Conservation (phyloP, 1,140 invertebrate genomes). For the Bombus balteatus region DNA sequence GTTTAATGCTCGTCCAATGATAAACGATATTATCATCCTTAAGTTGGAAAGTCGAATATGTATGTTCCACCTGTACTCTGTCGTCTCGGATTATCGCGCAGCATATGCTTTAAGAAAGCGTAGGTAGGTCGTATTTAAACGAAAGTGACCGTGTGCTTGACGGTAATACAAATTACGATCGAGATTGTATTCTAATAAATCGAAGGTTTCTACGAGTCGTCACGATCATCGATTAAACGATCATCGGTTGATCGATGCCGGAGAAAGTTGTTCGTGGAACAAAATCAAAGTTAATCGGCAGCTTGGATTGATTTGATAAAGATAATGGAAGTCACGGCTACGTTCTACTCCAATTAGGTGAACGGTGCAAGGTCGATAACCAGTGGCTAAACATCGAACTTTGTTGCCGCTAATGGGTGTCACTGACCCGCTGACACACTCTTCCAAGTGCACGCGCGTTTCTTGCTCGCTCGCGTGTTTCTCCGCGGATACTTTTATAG, state of each 20-base stretch:
- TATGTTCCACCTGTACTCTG: background rate
- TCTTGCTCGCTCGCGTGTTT: conserved; percentile 53
- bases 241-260: background rate
- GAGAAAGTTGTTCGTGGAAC: conserved; percentile 18
- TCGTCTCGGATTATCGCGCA: background rate
- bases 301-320: background rate
- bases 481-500: conserved; percentile 49
- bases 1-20: background rate
- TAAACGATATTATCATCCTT: background rate
- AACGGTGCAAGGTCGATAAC: conserved; percentile 56
- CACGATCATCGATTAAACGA: background rate
- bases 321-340: background rate
- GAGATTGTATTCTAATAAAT: background rate
- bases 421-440: conserved; percentile 76
- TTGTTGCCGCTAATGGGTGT: conserved; percentile 71
- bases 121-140: background rate
- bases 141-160: background rate
- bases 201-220: background rate
- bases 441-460: conserved; percentile 59
- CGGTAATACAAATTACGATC: background rate
- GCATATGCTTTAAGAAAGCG: conserved; percentile 1
- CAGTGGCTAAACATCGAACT: conserved; percentile 66
- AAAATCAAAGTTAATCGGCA: background rate
- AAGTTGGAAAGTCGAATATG: conserved; percentile 28
- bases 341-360: conserved; percentile 44